A percentile compares a stretch with the other conserved stretches of the same genome.
These are phyloP conservation scores for Cyrtorhinus lividipennis DNA, from an alignment of 1,140 invertebrate species.

Conservation along the genomic window DNA sequence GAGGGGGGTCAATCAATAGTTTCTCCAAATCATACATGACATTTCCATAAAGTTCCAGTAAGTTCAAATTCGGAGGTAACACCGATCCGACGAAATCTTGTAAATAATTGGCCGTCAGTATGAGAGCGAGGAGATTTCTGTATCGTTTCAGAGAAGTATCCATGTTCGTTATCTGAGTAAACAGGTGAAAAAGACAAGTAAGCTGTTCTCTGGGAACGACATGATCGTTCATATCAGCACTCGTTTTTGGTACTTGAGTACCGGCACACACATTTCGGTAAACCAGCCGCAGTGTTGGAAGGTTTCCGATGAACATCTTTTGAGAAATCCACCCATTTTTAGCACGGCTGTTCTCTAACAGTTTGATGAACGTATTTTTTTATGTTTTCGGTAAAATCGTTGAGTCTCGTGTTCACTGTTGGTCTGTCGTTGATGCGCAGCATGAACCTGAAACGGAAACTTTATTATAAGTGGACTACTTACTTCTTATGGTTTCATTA, in stretches of 20 bases:
- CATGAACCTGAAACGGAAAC: background rate
- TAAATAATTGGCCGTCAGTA: conserved; percentile 7
- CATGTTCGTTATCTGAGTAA: conserved; percentile 13
- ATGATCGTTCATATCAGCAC: too few species aligned
- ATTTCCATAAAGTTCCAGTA: conserved; percentile 15
- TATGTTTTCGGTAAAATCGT: background rate
- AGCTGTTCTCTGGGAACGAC: background rate
- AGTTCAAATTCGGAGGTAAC: conserved; percentile 2
- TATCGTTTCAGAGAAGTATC: background rate
- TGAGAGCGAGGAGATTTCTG: background rate
- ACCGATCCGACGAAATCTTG: background rate
- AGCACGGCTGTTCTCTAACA: background rate
- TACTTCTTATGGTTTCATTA: too few species aligned
- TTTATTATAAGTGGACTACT: too few species aligned
- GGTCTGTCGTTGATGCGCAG: background rate
- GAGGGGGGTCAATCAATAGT: background rate
- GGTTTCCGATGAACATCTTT: background rate
- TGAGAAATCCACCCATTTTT: conserved; percentile 1
- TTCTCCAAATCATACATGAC: background rate
- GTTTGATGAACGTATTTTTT: background rate
- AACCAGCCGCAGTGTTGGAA: background rate
- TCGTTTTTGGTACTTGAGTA: too few species aligned
- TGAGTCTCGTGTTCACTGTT: background rate
- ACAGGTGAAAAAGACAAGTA: background rate
- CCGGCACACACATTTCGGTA: background rate